Conservation (phyloP, 2,797 vertebrate genomes). For the Cyprinella venusta region DNA sequence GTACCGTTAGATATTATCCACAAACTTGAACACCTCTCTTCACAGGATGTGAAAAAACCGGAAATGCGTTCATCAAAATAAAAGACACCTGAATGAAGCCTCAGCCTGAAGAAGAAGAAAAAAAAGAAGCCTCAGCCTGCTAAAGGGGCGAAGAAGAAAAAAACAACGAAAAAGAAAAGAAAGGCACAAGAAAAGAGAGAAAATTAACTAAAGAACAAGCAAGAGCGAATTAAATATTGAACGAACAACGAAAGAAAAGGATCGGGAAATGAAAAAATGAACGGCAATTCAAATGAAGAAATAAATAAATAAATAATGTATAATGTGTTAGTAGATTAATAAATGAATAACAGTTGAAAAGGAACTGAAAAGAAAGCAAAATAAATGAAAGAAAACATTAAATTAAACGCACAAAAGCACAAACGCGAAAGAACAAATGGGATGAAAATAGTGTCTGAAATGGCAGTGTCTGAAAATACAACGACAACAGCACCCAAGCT, state of each 20-base stretch:
- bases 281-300: background rate
- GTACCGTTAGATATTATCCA: background rate
- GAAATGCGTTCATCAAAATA: slow-evolving; percentile 36
- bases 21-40: background rate
- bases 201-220: background rate
- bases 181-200: background rate
- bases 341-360: too few relatives aligned
- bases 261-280: background rate
- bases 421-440: too few relatives aligned
- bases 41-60: background rate
- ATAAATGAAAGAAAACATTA: too few relatives aligned
- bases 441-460: too few relatives aligned
- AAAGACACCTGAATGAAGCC: slow-evolving; percentile 11
- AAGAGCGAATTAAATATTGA: background rate
- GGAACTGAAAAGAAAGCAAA: too few relatives aligned
- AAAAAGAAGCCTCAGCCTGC: too few relatives aligned
- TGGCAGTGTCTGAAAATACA: background rate
- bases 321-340: background rate
- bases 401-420: too few relatives aligned
- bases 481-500: background rate
- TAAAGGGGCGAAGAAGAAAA: background rate
- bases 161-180: background rate
- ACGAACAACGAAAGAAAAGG: background rate
- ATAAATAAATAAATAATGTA: background rate
- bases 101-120: too few relatives aligned